phyloP scores from a whole-genome alignment of 1,140 invertebrate species.

The Brachionus plicatilis region DNA sequence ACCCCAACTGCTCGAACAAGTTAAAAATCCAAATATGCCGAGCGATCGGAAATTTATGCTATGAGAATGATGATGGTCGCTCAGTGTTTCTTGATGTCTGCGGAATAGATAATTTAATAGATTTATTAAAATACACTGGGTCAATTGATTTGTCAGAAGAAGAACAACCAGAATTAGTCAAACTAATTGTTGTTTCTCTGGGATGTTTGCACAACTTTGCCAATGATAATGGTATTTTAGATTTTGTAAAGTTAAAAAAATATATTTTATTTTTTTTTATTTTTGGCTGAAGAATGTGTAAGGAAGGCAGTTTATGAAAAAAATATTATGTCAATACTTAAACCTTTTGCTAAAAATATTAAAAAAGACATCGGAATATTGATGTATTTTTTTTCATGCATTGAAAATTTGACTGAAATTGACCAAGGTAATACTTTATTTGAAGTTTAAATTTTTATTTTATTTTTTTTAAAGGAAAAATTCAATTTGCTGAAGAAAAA shows the following conservation, averaged over 20 bases:
- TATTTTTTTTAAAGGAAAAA: background rate
- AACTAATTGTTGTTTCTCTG: background rate
- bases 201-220: conserved; percentile 32
- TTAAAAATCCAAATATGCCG: conserved; percentile 13
- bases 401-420: conserved; percentile 34
- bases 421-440: background rate
- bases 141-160: background rate
- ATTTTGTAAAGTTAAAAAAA: background rate
- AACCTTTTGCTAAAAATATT: background rate
- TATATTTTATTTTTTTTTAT: background rate
- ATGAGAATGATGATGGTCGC: conserved; percentile 12
- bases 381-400: conserved; percentile 8
- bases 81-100: background rate
- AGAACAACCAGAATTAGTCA: background rate
- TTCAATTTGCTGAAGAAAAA: background rate
- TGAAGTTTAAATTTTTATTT: background rate
- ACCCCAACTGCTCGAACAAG: background rate
- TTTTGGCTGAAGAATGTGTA: background rate
- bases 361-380: background rate
- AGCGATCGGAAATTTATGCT: conserved; percentile 28
- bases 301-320: background rate
- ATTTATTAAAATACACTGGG: background rate
- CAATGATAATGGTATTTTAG: conserved; percentile 34
- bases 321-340: background rate
- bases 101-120: background rate